Percentiles rank a stretch among this genome's conserved stretches.
Evolutionary conservation across 2,113 vertebrate species (phyloP).

Genomic region (Ochotona princeps): DNA sequence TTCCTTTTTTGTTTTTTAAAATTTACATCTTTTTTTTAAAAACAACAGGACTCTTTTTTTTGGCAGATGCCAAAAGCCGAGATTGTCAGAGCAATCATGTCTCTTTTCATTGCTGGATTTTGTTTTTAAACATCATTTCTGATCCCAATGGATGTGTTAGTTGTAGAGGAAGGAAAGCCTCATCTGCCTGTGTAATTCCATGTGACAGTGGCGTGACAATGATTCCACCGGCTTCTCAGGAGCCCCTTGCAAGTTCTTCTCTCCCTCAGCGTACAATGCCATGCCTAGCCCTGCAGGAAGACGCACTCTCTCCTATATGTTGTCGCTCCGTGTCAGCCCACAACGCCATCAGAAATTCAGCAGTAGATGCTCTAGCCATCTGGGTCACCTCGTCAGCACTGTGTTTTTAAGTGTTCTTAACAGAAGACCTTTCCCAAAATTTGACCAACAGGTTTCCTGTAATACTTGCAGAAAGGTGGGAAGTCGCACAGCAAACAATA

Average conservation of each 20-base stretch:
- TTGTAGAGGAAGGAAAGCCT: not conserved
- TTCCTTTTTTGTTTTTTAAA: not conserved
- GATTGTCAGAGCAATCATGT: not conserved
- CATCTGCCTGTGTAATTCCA: not conserved
- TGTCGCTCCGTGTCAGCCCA: not conserved
- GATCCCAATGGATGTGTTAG: not conserved
- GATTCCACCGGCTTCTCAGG: not conserved
- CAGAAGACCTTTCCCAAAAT: not conserved
- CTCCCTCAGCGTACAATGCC: not conserved
- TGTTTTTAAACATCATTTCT: not conserved
- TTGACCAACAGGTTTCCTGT: not conserved
- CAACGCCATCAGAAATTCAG: not conserved
- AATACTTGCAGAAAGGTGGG: not conserved
- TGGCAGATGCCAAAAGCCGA: not conserved
- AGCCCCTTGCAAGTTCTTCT: not conserved
- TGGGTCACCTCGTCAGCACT: not conserved
- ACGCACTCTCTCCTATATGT: constrained; percentile 42
- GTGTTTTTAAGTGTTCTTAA: not conserved
- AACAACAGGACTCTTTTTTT: not conserved
- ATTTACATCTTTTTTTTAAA: not conserved
- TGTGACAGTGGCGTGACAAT: not conserved
- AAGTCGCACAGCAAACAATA: not conserved
- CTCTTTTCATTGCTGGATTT: not conserved
- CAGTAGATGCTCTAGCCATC: not conserved
- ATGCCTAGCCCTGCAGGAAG: not conserved